These are phyloP conservation scores for Malaclemys terrapin DNA, from an alignment of 2,113 vertebrate species.

Conservation along the genomic window DNA sequence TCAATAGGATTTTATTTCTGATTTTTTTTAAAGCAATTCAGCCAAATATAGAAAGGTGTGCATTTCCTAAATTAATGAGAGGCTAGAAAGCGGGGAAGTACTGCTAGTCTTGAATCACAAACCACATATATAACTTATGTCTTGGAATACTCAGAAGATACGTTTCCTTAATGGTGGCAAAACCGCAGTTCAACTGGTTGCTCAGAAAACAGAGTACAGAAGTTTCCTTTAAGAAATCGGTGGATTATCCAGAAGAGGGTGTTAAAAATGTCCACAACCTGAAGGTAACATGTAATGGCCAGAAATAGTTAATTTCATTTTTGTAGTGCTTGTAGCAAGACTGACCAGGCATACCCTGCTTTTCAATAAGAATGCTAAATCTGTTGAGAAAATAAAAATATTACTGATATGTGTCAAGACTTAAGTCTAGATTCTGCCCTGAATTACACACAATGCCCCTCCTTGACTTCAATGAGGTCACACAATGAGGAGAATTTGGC, in stretches of 20 bases:
- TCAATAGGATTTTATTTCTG: slow-evolving; percentile 39
- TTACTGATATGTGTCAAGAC: neutral
- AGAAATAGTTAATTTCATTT: slow-evolving; percentile 59
- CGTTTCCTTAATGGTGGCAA: slow-evolving; percentile 65
- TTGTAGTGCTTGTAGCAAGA: slow-evolving; percentile 33
- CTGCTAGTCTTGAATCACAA: slow-evolving; percentile 70
- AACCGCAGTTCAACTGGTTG: slow-evolving; percentile 54
- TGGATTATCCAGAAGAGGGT: slow-evolving; percentile 55
- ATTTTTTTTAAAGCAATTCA: slow-evolving; percentile 49
- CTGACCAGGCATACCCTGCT: slow-evolving; percentile 24
- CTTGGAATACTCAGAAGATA: slow-evolving; percentile 64
- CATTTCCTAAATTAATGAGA: slow-evolving; percentile 69
- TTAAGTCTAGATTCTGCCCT: neutral
- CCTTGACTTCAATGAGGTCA: neutral
- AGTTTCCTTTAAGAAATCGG: slow-evolving; percentile 64
- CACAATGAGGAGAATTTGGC: neutral
- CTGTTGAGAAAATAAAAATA: slow-evolving; percentile 26
- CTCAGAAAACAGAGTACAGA: slow-evolving; percentile 54
- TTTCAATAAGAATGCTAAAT: neutral
- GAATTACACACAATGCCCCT: neutral
- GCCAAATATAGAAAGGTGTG: slow-evolving; percentile 52
- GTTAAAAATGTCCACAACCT: slow-evolving; percentile 54
- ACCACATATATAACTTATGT: slow-evolving; percentile 68
- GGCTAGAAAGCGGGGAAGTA: slow-evolving; percentile 35
- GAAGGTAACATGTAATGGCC: slow-evolving; percentile 61